Evolutionary conservation across 30 jellyfish, hydroid and myxozoan species (phyloP).

Genomic region (Sanderia malayensis): DNA sequence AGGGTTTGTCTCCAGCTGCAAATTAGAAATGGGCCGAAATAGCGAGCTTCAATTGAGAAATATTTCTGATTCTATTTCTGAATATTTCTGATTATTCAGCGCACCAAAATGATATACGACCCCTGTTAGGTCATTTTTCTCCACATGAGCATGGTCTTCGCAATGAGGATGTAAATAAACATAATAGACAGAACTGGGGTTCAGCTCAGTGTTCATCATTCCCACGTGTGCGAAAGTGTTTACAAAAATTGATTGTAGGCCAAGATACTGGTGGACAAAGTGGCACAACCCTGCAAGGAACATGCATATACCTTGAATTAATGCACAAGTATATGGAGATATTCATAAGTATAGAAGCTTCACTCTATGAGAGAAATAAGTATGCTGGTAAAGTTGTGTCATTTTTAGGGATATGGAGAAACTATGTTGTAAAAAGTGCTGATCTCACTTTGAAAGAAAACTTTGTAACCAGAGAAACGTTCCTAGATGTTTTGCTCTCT

Average conservation of each 20-base stretch:
- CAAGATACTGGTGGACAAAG: constrained; percentile 4
- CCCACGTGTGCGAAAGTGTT: constrained; percentile 9
- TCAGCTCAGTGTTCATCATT: constrained; percentile 23
- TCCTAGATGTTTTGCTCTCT: constrained; percentile 25
- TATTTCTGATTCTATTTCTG: too few relatives aligned
- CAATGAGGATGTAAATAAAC: constrained; percentile 25
- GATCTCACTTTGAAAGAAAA: constrained; percentile 9
- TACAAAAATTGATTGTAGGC: constrained; percentile 1
- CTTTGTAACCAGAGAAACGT: constrained; percentile 26
- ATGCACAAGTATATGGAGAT: constrained; percentile 27
- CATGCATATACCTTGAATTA: constrained; percentile 16
- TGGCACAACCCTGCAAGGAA: constrained; percentile 45
- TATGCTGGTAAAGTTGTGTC: constrained; percentile 33
- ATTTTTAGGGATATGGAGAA: constrained; percentile 57
- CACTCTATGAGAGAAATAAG: constrained; percentile 21
- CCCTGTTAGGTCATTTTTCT: constrained; percentile 13
- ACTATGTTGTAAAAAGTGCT: constrained; percentile 4
- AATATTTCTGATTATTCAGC: too few relatives aligned
- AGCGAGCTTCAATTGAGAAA: too few relatives aligned
- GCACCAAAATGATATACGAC: constrained; percentile 15
- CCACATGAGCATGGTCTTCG: constrained; percentile 30
- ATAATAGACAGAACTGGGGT: constrained; percentile 33
- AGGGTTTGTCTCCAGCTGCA: constrained; percentile 36
- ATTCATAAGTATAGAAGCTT: constrained; percentile 29
- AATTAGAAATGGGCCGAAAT: constrained; percentile 13